Percentiles rank a stretch among this genome's conserved stretches.
Conservation (phyloP, 2,113 vertebrate genomes). For the Callipepla californica region DNA sequence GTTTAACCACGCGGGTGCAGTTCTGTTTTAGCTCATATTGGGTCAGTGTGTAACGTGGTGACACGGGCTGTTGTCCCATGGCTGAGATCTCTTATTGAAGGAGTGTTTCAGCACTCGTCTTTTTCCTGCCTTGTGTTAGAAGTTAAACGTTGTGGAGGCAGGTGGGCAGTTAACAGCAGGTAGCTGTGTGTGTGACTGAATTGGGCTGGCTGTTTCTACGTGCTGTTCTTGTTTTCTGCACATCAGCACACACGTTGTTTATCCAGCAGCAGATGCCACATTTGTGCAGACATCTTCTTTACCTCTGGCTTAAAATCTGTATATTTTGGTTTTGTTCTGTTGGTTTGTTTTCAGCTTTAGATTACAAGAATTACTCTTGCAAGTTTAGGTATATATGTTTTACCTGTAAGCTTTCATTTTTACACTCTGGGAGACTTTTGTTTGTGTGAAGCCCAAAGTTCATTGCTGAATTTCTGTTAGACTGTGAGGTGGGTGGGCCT, state of each 20-base stretch:
- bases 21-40: not conserved
- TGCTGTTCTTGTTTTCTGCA: not conserved
- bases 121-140: conserved; percentile 51
- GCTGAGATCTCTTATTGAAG: not conserved
- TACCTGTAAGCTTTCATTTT: not conserved
- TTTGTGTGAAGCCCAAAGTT: not conserved
- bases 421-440: not conserved
- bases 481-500: not conserved
- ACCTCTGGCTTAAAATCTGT: not conserved
- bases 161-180: not conserved
- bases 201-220: not conserved
- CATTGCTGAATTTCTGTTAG: not conserved
- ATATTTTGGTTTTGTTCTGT: not conserved
- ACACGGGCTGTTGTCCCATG: conserved; percentile 5
- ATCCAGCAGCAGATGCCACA: not conserved
- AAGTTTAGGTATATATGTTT: not conserved
- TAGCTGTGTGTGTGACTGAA: not conserved
- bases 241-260: not conserved
- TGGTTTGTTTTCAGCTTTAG: not conserved
- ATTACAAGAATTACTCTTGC: not conserved
- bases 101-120: conserved; percentile 40
- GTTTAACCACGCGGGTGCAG: not conserved
- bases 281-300: not conserved
- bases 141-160: not conserved
- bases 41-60: not conserved